Conservation (phyloP, 1,140 invertebrate species). For the Hycleus cichorii region DNA sequence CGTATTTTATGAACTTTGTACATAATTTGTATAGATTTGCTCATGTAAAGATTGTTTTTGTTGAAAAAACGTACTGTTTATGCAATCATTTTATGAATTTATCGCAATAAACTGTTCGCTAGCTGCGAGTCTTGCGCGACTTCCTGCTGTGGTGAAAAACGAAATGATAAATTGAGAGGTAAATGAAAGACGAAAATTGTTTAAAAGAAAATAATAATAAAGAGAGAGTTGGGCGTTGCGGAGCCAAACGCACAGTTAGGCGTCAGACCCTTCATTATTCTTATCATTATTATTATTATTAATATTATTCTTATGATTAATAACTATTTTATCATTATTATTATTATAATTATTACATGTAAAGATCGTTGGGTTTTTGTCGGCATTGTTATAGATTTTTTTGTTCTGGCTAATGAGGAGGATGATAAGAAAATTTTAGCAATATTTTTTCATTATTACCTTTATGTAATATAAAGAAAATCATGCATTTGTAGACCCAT, state of each 20-base stretch:
- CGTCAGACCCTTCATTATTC: neutral
- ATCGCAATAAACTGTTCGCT: conserved; percentile 21
- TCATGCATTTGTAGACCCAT: conserved; percentile 38
- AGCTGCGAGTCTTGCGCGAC: conserved; percentile 9
- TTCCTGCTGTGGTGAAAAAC: conserved; percentile 4
- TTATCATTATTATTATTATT: too few relatives aligned
- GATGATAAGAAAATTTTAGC: conserved; percentile 40
- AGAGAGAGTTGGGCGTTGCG: too few relatives aligned
- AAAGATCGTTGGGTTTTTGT: conserved; percentile 26
- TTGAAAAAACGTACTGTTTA: conserved; percentile 29
- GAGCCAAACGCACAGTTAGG: neutral
- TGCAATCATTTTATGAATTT: conserved; percentile 26
- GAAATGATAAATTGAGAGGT: neutral
- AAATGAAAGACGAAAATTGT: neutral
- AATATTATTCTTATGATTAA: neutral
- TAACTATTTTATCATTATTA: neutral
- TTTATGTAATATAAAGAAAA: conserved; percentile 35
- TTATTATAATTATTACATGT: conserved; percentile 12
- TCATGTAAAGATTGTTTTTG: conserved; percentile 43
- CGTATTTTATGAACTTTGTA: conserved; percentile 32
- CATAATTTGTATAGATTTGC: conserved; percentile 41
- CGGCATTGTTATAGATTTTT: conserved; percentile 30
- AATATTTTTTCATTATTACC: conserved; percentile 42
- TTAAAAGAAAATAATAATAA: too few relatives aligned
- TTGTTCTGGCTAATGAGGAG: conserved; percentile 35